phyloP scores from a whole-genome alignment of 2,113 vertebrate species.

The Miniopterus natalensis region DNA sequence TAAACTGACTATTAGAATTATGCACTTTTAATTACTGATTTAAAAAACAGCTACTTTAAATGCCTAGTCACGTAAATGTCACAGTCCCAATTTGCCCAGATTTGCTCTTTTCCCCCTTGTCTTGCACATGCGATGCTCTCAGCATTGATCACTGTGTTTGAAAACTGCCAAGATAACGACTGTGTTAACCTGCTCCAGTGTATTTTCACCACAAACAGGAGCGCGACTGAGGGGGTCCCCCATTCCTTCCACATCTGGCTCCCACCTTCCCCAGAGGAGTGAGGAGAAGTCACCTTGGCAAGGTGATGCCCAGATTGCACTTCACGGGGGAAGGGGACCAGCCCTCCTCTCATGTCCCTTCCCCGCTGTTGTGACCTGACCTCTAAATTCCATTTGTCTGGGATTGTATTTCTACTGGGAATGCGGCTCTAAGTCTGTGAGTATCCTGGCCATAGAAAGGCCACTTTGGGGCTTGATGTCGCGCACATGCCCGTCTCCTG shows the following conservation, averaged over 20 bases:
- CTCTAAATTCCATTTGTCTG: not conserved
- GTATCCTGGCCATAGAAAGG: not conserved
- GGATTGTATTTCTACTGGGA: not conserved
- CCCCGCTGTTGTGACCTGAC: not conserved
- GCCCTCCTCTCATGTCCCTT: not conserved
- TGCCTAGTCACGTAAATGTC: constrained; percentile 31
- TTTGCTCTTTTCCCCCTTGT: constrained; percentile 28
- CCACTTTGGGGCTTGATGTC: not conserved
- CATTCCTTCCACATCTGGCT: not conserved
- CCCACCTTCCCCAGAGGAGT: not conserved
- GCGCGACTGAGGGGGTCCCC: not conserved
- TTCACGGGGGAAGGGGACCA: not conserved
- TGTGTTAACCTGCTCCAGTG: constrained; percentile 11
- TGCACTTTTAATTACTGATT: not conserved
- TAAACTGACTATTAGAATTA: not conserved
- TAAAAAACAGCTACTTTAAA: not conserved
- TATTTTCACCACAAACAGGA: not conserved
- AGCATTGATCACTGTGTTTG: not conserved
- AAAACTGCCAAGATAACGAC: constrained; percentile 57
- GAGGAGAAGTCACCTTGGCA: not conserved
- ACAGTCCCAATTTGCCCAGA: not conserved
- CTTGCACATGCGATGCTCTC: constrained; percentile 23
- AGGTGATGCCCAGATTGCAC: not conserved
- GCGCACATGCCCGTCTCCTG: not conserved
- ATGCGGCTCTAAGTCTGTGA: not conserved